phyloP scores from a whole-genome alignment of 2,113 vertebrate genomes.

The Hydrolagus affinis region DNA sequence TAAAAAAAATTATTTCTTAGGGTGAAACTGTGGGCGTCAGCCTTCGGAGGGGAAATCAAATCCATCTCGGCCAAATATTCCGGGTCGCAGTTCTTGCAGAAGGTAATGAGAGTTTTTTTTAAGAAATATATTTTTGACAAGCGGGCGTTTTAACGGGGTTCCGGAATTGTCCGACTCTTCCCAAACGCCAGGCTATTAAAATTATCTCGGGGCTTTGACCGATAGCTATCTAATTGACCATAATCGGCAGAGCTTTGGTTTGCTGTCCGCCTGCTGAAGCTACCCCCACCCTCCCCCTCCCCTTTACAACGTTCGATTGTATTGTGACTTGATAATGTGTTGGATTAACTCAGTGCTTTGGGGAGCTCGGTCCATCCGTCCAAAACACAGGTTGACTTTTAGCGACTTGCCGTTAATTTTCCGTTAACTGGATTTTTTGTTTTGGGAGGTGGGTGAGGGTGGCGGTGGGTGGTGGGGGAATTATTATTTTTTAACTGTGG shows the following conservation, averaged over 20 bases:
- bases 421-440: neutral
- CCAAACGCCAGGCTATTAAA: too few relatives aligned
- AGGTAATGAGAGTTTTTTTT: conserved; percentile 62
- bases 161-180: too few relatives aligned
- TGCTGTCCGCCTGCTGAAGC: conserved; percentile 1
- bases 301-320: too few relatives aligned
- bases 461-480: too few relatives aligned
- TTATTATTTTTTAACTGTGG: too few relatives aligned
- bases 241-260: neutral
- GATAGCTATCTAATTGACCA: too few relatives aligned
- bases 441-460: conserved; percentile 40
- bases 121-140: too few relatives aligned
- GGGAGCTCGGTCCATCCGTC: neutral
- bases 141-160: too few relatives aligned
- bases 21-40: conserved; percentile 97
- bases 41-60: conserved; percentile 97
- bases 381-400: neutral
- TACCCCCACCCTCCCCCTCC: too few relatives aligned
- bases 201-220: too few relatives aligned
- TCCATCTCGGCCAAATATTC: conserved; percentile 97
- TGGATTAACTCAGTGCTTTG: neutral
- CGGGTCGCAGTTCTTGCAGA: conserved; percentile 94
- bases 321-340: conserved; percentile 7
- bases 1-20: too few relatives aligned
- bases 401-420: neutral